Percentiles rank a stretch among this genome's conserved stretches.
Conservation (phyloP, 2,888 invertebrate species). For the Pseudanteris insignis region DNA sequence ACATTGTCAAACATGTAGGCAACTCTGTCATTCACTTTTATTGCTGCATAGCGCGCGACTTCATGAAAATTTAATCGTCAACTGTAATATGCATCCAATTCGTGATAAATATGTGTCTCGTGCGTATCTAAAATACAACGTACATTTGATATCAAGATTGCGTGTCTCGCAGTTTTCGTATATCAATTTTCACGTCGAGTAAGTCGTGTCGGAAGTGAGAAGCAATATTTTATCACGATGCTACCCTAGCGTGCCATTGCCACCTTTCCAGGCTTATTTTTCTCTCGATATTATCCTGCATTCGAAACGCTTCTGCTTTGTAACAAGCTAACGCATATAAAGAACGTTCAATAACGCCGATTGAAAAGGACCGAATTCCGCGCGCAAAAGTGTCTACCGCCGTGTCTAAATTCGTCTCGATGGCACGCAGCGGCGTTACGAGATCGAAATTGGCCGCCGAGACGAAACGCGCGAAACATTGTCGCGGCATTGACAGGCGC, state of each 20-base stretch:
- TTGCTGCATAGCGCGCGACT: slow-evolving; percentile 6
- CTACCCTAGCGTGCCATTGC: slow-evolving; percentile 54
- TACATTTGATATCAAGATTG: slow-evolving; percentile 36
- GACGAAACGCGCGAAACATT: background rate
- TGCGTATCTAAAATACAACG: slow-evolving; percentile 26
- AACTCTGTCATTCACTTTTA: too few relatives aligned
- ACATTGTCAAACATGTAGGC: too few relatives aligned
- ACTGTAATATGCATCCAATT: slow-evolving; percentile 24
- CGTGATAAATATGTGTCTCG: slow-evolving; percentile 23
- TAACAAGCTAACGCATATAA: slow-evolving; percentile 18
- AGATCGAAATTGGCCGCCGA: background rate
- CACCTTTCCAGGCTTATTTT: slow-evolving; percentile 46
- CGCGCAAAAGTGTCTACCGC: slow-evolving; percentile 3
- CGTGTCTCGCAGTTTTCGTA: slow-evolving; percentile 38
- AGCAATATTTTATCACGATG: slow-evolving; percentile 53
- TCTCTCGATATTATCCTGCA: slow-evolving; percentile 43
- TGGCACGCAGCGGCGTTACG: background rate
- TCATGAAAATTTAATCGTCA: slow-evolving; percentile 28
- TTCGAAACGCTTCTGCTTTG: slow-evolving; percentile 20
- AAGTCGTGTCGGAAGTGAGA: slow-evolving; percentile 33
- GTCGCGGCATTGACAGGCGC: background rate
- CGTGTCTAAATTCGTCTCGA: slow-evolving; percentile 9
- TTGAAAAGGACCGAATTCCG: slow-evolving; percentile 49
- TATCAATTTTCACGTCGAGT: slow-evolving; percentile 37
- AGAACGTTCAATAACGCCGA: slow-evolving; percentile 50